Percentiles rank a stretch among this genome's conserved stretches.
These are phyloP conservation scores for Noctuana brunneofusca DNA, from an alignment of 2,888 invertebrate species.

Conservation along the genomic window DNA sequence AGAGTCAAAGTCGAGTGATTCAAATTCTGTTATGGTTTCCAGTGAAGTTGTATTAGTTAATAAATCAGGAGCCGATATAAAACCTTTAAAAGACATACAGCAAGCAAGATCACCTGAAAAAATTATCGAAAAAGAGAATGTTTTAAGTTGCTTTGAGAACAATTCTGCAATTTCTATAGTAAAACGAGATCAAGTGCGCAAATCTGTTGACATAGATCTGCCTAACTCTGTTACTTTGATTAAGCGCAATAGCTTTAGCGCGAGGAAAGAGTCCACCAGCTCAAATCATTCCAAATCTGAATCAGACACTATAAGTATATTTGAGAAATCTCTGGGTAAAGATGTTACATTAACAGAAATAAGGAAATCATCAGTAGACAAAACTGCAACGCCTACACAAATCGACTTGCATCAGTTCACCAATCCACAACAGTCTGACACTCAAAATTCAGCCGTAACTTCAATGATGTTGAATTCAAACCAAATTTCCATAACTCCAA, in stretches of 20 bases:
- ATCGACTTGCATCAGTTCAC: conserved; percentile 72
- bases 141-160: conserved; percentile 78
- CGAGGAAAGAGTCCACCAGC: conserved; percentile 76
- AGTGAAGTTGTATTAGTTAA: conserved; percentile 75
- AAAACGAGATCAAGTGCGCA: conserved; percentile 74
- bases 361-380: conserved; percentile 71
- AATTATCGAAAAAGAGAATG: conserved; percentile 73
- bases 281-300: conserved; percentile 72
- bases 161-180: conserved; percentile 80
- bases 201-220: conserved; percentile 74
- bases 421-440: conserved; percentile 62
- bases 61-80: conserved; percentile 75
- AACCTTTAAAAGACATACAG: conserved; percentile 74
- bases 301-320: conserved; percentile 76
- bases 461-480: conserved; percentile 65
- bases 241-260: conserved; percentile 72
- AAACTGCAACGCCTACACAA: conserved; percentile 52
- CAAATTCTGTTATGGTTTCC: conserved; percentile 72
- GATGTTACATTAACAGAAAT: conserved; percentile 79
- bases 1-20: conserved; percentile 64
- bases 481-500: conserved; percentile 73
- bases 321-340: conserved; percentile 77
- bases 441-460: conserved; percentile 52
- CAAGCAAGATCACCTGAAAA: conserved; percentile 72
- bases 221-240: conserved; percentile 77